These are phyloP conservation scores for Leistus spinibarbis DNA, from an alignment of 2,888 invertebrate species.

Conservation along the genomic window DNA sequence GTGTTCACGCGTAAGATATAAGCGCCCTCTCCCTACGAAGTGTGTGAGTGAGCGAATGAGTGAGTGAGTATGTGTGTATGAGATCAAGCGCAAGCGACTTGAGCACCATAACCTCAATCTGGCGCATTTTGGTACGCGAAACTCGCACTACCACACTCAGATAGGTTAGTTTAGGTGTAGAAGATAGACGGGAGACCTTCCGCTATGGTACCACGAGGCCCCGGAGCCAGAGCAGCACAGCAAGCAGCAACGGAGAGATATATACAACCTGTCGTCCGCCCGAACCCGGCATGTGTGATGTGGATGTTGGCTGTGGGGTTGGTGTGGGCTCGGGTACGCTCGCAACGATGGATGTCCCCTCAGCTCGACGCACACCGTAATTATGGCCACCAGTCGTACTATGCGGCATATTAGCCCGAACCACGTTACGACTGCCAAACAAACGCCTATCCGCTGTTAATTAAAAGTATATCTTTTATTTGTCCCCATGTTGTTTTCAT, in stretches of 20 bases:
- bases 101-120: constrained; percentile 32
- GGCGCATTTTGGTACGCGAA: constrained; percentile 24
- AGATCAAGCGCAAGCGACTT: neutral
- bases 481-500: constrained; percentile 20
- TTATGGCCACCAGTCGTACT: constrained; percentile 29
- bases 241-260: constrained; percentile 14
- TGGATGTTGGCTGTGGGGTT: constrained; percentile 6
- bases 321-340: constrained; percentile 25
- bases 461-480: constrained; percentile 35
- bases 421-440: constrained; percentile 3
- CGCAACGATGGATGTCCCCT: constrained; percentile 30
- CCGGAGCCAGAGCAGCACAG: neutral
- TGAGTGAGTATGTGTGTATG: constrained; percentile 10
- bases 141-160: constrained; percentile 8
- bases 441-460: constrained; percentile 32
- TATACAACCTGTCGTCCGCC: constrained; percentile 29
- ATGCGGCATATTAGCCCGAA: constrained; percentile 17
- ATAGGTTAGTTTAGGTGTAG: constrained; percentile 1
- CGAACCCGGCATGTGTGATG: neutral
- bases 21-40: neutral
- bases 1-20: constrained; percentile 21
- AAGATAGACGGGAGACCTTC: neutral
- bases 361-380: constrained; percentile 29
- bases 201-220: neutral
- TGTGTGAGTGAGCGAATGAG: neutral